These are phyloP conservation scores for Asbolus verrucosus DNA, from an alignment of 1,140 invertebrate genomes.

Conservation along the genomic window DNA sequence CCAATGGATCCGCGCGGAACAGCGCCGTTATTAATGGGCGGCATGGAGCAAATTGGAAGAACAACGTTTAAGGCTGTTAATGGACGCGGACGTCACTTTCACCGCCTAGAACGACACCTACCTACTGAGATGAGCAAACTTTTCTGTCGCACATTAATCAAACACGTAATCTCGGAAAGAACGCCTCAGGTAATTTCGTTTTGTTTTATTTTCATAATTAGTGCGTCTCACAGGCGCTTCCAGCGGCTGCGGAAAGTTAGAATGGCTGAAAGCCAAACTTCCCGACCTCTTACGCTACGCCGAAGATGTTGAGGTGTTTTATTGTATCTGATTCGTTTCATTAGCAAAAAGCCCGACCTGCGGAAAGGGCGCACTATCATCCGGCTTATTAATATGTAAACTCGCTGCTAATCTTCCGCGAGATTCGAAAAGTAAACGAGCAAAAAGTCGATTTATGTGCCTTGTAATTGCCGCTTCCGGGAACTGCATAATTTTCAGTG, in stretches of 20 bases:
- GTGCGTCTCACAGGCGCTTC: not conserved
- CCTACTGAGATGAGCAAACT: slow-evolving; percentile 36
- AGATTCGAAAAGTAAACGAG: too few species aligned
- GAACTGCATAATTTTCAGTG: too few species aligned
- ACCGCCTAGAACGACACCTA: slow-evolving; percentile 17
- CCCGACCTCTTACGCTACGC: too few species aligned
- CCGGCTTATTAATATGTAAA: too few species aligned
- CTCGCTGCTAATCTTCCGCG: too few species aligned
- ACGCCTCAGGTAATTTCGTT: slow-evolving; percentile 3
- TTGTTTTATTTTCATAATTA: slow-evolving; percentile 36
- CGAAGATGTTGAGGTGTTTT: too few species aligned
- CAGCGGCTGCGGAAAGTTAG: not conserved
- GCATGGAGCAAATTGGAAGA: slow-evolving; percentile 42
- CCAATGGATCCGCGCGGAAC: slow-evolving; percentile 37
- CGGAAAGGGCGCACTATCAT: too few species aligned
- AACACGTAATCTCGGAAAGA: slow-evolving; percentile 36
- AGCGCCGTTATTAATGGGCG: slow-evolving; percentile 41
- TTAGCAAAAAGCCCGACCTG: too few species aligned
- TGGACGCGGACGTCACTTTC: slow-evolving; percentile 37
- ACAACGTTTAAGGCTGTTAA: slow-evolving; percentile 40
- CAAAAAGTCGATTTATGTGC: too few species aligned
- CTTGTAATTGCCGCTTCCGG: too few species aligned
- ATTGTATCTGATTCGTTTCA: too few species aligned
- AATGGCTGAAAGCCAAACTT: not conserved
- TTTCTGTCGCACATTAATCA: slow-evolving; percentile 41